A percentile compares a stretch with the other conserved stretches of the same genome.
Evolutionary conservation across 2,113 vertebrate species (phyloP).

Genomic region (Gallinago media): DNA sequence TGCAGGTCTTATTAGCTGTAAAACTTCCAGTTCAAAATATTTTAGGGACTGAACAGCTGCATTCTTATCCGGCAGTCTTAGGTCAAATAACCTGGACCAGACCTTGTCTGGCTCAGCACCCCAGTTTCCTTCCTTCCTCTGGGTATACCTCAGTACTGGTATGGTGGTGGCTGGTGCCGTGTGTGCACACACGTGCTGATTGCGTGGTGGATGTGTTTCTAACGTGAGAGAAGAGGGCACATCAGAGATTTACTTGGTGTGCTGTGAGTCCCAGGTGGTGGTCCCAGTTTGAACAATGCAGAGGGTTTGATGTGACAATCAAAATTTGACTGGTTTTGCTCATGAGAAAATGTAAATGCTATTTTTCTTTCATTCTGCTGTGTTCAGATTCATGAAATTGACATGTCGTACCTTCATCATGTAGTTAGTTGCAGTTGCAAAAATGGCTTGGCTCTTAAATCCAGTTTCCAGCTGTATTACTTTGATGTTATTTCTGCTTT

Average conservation of each 20-base stretch:
- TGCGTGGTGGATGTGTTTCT: not conserved
- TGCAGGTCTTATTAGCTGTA: slow-evolving; percentile 2
- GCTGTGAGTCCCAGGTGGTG: not conserved
- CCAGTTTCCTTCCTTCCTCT: not conserved
- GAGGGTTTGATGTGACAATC: not conserved
- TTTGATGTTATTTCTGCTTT: not conserved
- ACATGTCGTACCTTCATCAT: rapidly evolving
- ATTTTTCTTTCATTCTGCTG: not conserved
- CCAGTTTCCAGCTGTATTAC: not conserved
- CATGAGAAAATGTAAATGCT: not conserved
- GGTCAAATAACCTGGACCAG: not conserved
- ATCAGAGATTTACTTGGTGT: not conserved
- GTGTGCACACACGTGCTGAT: rapidly evolving
- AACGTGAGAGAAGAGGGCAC: rapidly evolving
- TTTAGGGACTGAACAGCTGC: not conserved
- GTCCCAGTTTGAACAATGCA: not conserved
- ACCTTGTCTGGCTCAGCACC: not conserved
- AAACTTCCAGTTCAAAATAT: not conserved
- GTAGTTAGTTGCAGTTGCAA: not conserved
- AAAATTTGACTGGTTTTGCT: not conserved
- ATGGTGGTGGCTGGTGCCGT: not conserved
- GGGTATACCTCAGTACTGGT: rapidly evolving
- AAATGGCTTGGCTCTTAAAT: not conserved
- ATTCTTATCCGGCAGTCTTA: not conserved
- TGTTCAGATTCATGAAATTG: not conserved